Conservation (phyloP, 2,113 vertebrate species). For the Dermatemys mawii region DNA sequence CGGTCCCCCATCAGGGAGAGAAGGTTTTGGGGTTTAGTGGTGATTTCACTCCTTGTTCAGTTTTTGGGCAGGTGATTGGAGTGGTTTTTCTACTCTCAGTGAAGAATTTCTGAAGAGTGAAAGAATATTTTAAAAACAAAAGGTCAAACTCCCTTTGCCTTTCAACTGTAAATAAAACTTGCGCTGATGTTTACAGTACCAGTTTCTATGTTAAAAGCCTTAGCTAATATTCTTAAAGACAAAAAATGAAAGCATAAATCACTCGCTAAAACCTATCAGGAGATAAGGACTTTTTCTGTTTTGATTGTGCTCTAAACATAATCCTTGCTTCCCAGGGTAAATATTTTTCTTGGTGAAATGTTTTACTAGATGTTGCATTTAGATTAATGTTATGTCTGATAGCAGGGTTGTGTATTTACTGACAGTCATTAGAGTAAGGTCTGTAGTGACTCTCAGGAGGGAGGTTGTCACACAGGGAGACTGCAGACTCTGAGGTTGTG, state of each 20-base stretch:
- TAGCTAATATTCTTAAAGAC: background rate
- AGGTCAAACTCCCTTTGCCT: background rate
- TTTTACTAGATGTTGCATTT: background rate
- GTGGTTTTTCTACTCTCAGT: background rate
- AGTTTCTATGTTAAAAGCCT: background rate
- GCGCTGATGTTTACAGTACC: background rate
- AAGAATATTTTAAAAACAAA: background rate
- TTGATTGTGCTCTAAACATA: background rate
- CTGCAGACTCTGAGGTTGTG: background rate
- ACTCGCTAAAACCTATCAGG: background rate
- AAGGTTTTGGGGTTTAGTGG: background rate
- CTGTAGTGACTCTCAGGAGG: background rate
- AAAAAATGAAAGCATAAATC: background rate
- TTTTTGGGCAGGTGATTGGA: background rate
- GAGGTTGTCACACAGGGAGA: background rate
- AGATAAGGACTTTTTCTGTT: background rate
- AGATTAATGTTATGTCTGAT: background rate
- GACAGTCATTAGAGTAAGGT: background rate
- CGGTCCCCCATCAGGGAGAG: background rate
- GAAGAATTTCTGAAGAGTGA: background rate
- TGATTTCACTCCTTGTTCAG: background rate
- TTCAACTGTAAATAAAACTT: background rate
- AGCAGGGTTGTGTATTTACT: background rate
- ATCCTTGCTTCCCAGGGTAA: conserved; percentile 17
- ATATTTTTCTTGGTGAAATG: background rate